A percentile compares a stretch with the other conserved stretches of the same genome.
Evolutionary conservation across 2,888 invertebrate species (phyloP).

Genomic region (Drosophila barbarae): DNA sequence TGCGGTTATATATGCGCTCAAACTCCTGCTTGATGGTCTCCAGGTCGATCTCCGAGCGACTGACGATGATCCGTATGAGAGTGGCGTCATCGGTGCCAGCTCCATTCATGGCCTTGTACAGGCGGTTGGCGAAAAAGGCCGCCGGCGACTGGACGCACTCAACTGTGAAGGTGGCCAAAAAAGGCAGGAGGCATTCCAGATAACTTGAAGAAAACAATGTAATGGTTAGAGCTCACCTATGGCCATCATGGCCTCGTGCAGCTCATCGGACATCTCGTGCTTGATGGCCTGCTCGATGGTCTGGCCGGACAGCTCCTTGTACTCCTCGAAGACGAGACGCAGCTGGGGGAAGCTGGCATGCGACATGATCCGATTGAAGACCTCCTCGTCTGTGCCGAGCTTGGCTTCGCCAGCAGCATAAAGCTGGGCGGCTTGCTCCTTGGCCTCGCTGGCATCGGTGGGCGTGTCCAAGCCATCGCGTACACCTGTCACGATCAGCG

Average conservation of each 20-base stretch:
- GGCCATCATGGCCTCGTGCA: slow-evolving; percentile 85
- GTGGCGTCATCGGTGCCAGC: slow-evolving; percentile 87
- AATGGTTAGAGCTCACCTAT: slow-evolving; percentile 81
- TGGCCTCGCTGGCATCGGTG: slow-evolving; percentile 84
- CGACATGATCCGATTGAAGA: slow-evolving; percentile 86
- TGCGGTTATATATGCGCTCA: slow-evolving; percentile 85
- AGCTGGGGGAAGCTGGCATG: slow-evolving; percentile 88
- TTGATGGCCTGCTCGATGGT: slow-evolving; percentile 87
- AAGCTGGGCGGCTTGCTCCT: slow-evolving; percentile 85
- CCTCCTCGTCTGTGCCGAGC: slow-evolving; percentile 87
- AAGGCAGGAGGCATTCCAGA: no score
- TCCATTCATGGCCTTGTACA: slow-evolving; percentile 85
- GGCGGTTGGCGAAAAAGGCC: slow-evolving; percentile 85
- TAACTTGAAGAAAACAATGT: neutral
- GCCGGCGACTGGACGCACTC: slow-evolving; percentile 85
- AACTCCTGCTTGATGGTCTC: slow-evolving; percentile 86
- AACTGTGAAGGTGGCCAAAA: slow-evolving; percentile 81
- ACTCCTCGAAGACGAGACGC: slow-evolving; percentile 85
- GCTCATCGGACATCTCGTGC: slow-evolving; percentile 84
- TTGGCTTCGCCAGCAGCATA: slow-evolving; percentile 86
- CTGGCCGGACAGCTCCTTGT: slow-evolving; percentile 86
- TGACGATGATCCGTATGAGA: slow-evolving; percentile 86
- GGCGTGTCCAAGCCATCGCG: slow-evolving; percentile 83
- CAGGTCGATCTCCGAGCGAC: slow-evolving; percentile 86
- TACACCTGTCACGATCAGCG: slow-evolving; percentile 85